Evolutionary conservation across 2,113 vertebrate genomes (phyloP), one percentile per base, ranked within the genome.

Genomic region (Myanophis thanlyinensis): DNA sequence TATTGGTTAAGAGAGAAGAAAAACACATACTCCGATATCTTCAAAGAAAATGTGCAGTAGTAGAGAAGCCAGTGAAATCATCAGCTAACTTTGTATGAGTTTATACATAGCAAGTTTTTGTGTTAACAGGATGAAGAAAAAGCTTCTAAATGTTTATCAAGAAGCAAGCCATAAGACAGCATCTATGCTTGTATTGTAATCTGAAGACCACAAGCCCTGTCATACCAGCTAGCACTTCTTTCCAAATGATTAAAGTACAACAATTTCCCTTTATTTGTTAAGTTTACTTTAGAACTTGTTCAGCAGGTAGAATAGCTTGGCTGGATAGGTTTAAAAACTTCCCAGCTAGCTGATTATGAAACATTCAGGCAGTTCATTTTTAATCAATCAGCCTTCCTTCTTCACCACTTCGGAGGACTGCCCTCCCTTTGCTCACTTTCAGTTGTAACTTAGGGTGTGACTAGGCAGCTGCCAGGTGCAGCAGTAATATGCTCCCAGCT

Each of bases 401-500:
- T 20, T 22, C 44, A 22, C 27, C 25, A 22, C 11, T 22, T 18
- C 4, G 7, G 8, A 22, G 23, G 12, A 44, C 6, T 15, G 47
- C 86, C 9, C n/a, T 23, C 22, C 54, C 25, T 47, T 30, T 44
- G 25, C 85, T 10, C 27, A 13, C 22, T 11, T 23, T 1, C 6
- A 3, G 4, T 1, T 27, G 40, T 12, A 1, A 52, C 59, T 1
- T 0, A 49, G 27, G 0, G 4, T 51, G 53, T 47, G 56, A 27
- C 44, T 47, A 89, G 88, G 40, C 12, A 44, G 4, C 25, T 11
- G 52, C 51, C 62, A 73, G 46, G 51, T 0, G 1, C 48, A 51
- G 9, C 47, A 1, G 2, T n/a, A 23, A 1, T 15, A 35, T 27
- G 1, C 47, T 9, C 22, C 25, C 3, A 3, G 40, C 3, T 4